Evolutionary conservation across 2,797 vertebrate species (phyloP).

Genomic region (Spheniscus humboldti): DNA sequence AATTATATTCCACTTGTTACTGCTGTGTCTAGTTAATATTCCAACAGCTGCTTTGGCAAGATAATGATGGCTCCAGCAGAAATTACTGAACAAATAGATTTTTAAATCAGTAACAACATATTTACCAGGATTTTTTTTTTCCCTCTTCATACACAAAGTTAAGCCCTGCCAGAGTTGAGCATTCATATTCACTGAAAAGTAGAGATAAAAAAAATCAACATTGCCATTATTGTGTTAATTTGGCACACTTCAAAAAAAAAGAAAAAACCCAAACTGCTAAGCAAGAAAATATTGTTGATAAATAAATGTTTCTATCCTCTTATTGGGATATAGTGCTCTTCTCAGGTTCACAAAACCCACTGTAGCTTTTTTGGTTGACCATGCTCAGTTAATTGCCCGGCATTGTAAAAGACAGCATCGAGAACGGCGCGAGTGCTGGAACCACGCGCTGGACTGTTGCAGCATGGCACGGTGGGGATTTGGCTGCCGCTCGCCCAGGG

Average conservation of each 20-base stretch:
- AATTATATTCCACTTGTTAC: conserved; percentile 72
- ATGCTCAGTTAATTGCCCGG: not conserved
- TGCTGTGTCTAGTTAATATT: conserved; percentile 69
- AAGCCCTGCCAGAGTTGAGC: conserved; percentile 41
- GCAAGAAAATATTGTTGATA: not conserved
- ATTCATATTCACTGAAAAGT: conserved; percentile 34
- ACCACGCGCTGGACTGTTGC: rapidly evolving
- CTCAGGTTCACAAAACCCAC: not conserved
- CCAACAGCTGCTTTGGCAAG: conserved; percentile 72
- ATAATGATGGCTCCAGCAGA: conserved; percentile 64
- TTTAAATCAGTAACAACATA: conserved; percentile 67
- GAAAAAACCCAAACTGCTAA: not conserved
- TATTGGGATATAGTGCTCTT: not conserved
- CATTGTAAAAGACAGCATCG: rapidly evolving
- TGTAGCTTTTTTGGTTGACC: not conserved
- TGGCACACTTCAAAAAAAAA: not conserved
- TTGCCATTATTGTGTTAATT: conserved; percentile 43
- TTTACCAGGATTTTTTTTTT: conserved; percentile 50
- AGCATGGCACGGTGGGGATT: rapidly evolving
- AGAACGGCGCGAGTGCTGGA: not conserved
- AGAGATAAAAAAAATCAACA: conserved; percentile 36
- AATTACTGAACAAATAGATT: conserved; percentile 70
- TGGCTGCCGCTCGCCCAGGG: not conserved
- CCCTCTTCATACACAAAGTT: conserved; percentile 45
- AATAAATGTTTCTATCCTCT: not conserved